Conservation (phyloP, 1,140 invertebrate genomes). For the Hirudo medicinalis region DNA sequence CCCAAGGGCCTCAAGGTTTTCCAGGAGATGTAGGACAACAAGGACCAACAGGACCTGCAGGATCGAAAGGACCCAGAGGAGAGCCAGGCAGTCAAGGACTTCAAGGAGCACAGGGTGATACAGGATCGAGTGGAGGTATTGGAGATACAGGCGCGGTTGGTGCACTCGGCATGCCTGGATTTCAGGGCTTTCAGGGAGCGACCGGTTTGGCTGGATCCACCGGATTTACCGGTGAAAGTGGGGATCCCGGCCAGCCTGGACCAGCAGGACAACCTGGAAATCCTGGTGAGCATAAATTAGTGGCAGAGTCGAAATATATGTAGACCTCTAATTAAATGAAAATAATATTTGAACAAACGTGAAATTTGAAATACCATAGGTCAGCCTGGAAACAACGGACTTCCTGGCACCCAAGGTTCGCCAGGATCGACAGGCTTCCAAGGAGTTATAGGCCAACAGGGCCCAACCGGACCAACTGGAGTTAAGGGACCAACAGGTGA, state of each 20-base stretch:
- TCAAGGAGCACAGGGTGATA: constrained; percentile 16
- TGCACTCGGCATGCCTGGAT: background rate
- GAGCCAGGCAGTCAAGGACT: constrained; percentile 16
- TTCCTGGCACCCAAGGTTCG: background rate
- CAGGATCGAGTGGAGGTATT: constrained; percentile 10
- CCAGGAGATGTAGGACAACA: constrained; percentile 15
- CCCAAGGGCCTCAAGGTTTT: constrained; percentile 32
- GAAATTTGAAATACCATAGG: too few species aligned
- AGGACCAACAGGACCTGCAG: constrained; percentile 16
- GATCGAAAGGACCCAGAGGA: constrained; percentile 17
- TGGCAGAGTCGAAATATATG: background rate
- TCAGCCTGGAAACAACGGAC: constrained; percentile 8
- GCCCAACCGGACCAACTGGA: background rate
- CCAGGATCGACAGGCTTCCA: constrained; percentile 6
- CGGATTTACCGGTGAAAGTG: background rate
- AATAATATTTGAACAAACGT: too few species aligned
- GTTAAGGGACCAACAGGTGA: constrained; percentile 1
- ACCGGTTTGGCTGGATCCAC: background rate
- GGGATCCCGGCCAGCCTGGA: constrained; percentile 12
- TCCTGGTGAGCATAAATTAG: background rate
- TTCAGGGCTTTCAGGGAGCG: background rate
- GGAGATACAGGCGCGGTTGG: background rate
- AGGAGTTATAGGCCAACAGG: background rate
- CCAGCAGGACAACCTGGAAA: constrained; percentile 9
- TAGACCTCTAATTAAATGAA: too few species aligned